phyloP scores from a whole-genome alignment of 1,140 invertebrate genomes.

The Theocolax elegans region DNA sequence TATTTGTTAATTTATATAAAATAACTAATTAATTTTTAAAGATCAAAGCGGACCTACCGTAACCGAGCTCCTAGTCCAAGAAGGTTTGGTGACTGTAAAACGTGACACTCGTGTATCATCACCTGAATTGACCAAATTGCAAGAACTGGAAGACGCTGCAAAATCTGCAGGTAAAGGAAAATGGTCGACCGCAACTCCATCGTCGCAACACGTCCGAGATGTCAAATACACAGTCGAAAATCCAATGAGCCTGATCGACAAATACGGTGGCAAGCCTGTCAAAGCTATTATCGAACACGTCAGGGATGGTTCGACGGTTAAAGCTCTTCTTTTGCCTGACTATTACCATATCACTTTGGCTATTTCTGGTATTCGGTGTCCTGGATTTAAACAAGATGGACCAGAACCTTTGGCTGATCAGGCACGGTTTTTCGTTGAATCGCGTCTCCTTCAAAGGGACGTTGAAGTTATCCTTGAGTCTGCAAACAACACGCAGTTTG shows the following conservation, averaged over 20 bases:
- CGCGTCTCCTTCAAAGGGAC: conserved; percentile 90
- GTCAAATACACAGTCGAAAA: conserved; percentile 91
- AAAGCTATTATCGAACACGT: conserved; percentile 95
- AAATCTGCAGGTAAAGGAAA: conserved; percentile 89
- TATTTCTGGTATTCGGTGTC: conserved; percentile 92
- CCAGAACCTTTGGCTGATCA: conserved; percentile 82
- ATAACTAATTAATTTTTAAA: no score
- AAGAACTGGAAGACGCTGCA: conserved; percentile 91
- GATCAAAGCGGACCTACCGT: conserved; percentile 86
- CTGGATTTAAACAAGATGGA: conserved; percentile 73
- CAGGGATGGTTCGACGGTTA: conserved; percentile 93
- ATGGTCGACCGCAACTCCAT: conserved; percentile 72
- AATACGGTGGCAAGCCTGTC: conserved; percentile 81
- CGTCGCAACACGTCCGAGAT: conserved; percentile 79
- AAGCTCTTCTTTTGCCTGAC: conserved; percentile 88
- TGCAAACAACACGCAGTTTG: conserved; percentile 91
- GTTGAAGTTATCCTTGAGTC: conserved; percentile 93
- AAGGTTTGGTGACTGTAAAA: conserved; percentile 88
- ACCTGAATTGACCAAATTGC: conserved; percentile 75
- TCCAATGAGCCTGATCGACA: conserved; percentile 84
- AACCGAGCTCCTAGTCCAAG: conserved; percentile 85
- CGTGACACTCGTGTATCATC: conserved; percentile 76
- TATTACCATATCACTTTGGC: conserved; percentile 92
- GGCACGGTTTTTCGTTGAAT: conserved; percentile 92
- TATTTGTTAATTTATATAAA: no score